Evolutionary conservation across 2,113 vertebrate species (phyloP).

Genomic region (Ursus arctos): DNA sequence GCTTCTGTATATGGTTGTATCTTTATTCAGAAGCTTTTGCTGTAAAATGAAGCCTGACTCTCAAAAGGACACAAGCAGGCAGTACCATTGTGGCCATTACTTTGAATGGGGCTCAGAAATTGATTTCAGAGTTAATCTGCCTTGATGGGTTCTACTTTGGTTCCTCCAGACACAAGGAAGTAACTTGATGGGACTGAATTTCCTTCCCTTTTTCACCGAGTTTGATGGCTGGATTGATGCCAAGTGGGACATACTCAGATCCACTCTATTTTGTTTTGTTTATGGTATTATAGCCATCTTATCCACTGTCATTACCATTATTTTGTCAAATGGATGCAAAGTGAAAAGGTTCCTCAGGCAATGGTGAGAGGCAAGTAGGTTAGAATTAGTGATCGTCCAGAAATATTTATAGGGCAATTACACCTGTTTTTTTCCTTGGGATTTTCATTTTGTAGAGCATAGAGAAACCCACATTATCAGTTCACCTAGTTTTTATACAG

Average conservation of each 20-base stretch:
- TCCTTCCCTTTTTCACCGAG: background rate
- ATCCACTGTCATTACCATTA: background rate
- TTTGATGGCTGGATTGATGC: background rate
- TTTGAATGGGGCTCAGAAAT: background rate
- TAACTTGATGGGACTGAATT: background rate
- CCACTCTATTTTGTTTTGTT: background rate
- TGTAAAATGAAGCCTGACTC: background rate
- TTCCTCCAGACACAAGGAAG: background rate
- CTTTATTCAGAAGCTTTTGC: background rate
- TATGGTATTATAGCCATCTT: background rate
- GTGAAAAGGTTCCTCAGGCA: background rate
- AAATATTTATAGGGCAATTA: background rate
- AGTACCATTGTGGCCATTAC: background rate
- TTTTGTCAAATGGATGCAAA: background rate
- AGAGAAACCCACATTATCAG: background rate
- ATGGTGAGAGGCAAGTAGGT: background rate
- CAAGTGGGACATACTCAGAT: background rate
- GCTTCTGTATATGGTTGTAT: background rate
- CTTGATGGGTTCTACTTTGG: background rate
- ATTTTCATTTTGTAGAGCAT: background rate
- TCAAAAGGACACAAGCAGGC: background rate
- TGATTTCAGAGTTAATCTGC: background rate
- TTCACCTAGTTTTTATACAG: slow-evolving; percentile 33
- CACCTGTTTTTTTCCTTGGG: background rate
- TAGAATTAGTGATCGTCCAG: background rate